These are phyloP conservation scores for Okamejei kenojei DNA, from an alignment of 2,797 vertebrate genomes.

Conservation along the genomic window DNA sequence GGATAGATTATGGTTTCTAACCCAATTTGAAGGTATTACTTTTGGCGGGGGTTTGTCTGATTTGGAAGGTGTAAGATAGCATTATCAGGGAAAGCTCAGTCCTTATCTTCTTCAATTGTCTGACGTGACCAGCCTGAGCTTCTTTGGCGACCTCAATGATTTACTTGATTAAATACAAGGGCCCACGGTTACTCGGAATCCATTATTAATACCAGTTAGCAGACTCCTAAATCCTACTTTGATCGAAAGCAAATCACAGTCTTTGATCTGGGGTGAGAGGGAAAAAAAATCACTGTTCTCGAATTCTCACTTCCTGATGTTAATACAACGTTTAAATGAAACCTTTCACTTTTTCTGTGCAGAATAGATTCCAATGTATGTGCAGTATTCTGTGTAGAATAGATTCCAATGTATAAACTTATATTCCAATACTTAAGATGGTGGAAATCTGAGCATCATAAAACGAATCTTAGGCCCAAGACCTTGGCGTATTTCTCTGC, in stretches of 20 bases:
- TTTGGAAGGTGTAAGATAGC: slow-evolving; percentile 35
- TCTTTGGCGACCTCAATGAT: background rate
- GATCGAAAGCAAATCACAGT: slow-evolving; percentile 24
- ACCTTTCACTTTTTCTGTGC: background rate
- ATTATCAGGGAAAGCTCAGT: slow-evolving; percentile 23
- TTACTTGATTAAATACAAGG: slow-evolving; percentile 32
- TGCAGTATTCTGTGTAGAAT: background rate
- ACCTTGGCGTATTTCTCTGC: background rate
- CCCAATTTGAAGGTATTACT: background rate
- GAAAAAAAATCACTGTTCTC: background rate
- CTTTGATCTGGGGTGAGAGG: background rate
- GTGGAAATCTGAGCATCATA: background rate
- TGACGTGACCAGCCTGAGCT: slow-evolving; percentile 1
- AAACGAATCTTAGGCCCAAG: background rate
- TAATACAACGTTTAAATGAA: background rate
- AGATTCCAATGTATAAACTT: background rate
- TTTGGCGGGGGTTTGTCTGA: background rate
- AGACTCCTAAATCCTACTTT: background rate
- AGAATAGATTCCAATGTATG: background rate
- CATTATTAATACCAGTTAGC: background rate
- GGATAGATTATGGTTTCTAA: background rate
- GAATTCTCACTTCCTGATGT: background rate
- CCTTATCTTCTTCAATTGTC: slow-evolving; percentile 34
- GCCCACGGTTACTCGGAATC: background rate
- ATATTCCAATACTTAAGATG: background rate